These are phyloP conservation scores for Melanocharis versteri DNA, from an alignment of 2,113 vertebrate species.

Conservation along the genomic window DNA sequence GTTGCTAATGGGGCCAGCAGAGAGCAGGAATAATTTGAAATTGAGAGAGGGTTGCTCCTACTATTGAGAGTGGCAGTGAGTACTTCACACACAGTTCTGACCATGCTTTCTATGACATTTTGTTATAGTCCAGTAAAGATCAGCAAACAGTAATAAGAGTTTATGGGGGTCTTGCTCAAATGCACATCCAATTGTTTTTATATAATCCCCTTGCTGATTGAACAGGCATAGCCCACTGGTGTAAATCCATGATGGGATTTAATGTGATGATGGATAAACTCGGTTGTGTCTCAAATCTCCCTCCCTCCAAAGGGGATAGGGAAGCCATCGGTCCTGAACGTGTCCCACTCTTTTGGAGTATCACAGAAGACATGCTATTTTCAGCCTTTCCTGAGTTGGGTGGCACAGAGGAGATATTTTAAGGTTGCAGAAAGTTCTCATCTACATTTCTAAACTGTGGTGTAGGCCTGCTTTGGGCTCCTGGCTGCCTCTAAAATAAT, in stretches of 20 bases:
- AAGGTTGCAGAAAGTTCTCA: neutral
- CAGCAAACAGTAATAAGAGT: neutral
- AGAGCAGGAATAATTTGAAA: neutral
- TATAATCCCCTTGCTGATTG: neutral
- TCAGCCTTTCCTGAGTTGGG: neutral
- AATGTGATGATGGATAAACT: neutral
- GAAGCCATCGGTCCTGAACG: neutral
- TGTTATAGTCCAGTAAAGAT: neutral
- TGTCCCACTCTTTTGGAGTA: neutral
- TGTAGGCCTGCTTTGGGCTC: neutral
- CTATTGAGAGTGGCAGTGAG: neutral
- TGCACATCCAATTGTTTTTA: neutral
- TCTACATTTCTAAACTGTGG: neutral
- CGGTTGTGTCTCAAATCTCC: neutral
- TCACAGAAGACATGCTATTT: neutral
- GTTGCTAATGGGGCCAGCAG: neutral
- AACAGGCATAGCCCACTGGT: neutral
- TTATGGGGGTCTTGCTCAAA: neutral
- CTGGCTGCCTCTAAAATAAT: neutral
- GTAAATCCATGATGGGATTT: neutral
- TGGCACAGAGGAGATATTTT: neutral
- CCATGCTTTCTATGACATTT: neutral
- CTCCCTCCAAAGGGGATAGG: neutral
- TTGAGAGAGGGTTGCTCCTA: neutral
- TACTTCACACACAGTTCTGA: neutral